Evolutionary conservation across 2,113 vertebrate species (phyloP).

Genomic region (Panthera uncia): DNA sequence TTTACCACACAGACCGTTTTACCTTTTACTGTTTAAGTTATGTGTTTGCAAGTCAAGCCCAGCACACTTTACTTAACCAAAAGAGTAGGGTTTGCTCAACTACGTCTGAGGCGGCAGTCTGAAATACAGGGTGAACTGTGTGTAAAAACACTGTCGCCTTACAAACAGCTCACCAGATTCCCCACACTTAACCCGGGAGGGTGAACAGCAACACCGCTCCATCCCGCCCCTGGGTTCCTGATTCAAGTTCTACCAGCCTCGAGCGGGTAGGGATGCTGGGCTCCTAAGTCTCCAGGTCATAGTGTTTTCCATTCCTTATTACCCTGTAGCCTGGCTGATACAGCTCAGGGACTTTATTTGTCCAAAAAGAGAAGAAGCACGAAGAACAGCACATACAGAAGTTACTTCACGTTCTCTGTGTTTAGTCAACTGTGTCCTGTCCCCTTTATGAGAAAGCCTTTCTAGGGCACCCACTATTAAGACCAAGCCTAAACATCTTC

Average conservation of each 20-base stretch:
- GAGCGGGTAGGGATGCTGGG: rapidly evolving
- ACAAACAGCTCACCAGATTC: not conserved
- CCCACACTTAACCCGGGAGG: not conserved
- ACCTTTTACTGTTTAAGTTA: not conserved
- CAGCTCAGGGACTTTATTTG: not conserved
- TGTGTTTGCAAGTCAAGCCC: not conserved
- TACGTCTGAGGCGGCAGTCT: not conserved
- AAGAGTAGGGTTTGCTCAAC: not conserved
- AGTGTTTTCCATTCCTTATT: not conserved
- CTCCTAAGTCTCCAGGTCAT: not conserved
- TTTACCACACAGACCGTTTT: not conserved
- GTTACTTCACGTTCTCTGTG: not conserved
- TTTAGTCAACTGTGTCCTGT: not conserved
- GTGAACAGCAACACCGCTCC: not conserved
- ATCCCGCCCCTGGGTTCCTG: not conserved
- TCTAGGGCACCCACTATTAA: rapidly evolving
- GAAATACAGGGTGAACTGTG: not conserved
- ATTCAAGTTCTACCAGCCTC: not conserved
- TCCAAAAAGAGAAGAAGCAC: not conserved
- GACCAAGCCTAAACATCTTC: not conserved
- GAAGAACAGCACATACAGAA: not conserved
- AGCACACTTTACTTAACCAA: not conserved
- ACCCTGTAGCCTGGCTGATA: not conserved
- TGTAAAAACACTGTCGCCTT: not conserved
- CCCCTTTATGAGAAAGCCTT: rapidly evolving